A percentile compares a stretch with the other conserved stretches of the same genome.
Conservation (phyloP, 2,797 vertebrate genomes). For the Phrynocephalus guinanensis region DNA sequence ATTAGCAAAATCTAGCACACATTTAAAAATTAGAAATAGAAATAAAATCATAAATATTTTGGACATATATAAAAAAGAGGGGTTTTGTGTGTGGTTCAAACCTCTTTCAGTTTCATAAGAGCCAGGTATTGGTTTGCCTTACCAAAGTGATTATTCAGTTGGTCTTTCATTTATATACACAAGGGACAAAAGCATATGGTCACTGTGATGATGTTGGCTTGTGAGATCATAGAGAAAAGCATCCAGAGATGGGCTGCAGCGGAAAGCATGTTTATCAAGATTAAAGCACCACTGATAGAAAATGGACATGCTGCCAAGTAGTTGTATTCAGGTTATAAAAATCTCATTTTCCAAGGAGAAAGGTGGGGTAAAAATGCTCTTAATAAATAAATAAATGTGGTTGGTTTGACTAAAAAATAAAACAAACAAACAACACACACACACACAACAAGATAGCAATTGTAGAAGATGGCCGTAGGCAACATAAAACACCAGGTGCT, state of each 20-base stretch:
- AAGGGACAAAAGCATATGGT: background rate
- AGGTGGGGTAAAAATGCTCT: no score
- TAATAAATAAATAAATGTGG: background rate
- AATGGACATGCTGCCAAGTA: background rate
- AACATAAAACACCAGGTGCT: constrained; percentile 56
- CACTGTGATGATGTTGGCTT: constrained; percentile 27
- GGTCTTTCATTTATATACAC: background rate
- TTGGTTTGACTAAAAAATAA: no score
- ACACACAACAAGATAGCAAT: constrained; percentile 20
- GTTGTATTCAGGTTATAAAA: background rate
- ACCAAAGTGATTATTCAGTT: background rate
- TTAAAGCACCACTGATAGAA: constrained; percentile 7
- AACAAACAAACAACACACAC: background rate
- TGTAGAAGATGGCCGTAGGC: constrained; percentile 27
- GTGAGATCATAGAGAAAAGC: constrained; percentile 20
- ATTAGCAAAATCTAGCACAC: background rate
- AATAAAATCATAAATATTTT: background rate
- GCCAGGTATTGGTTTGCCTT: background rate
- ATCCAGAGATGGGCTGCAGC: constrained; percentile 3
- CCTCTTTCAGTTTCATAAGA: background rate
- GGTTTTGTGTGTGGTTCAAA: background rate
- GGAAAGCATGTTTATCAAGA: background rate
- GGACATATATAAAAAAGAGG: no score
- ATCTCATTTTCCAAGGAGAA: constrained; percentile 16
- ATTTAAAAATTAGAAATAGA: no score